Conservation (phyloP, 2,113 vertebrate species). For the Cranoglanis bouderius region DNA sequence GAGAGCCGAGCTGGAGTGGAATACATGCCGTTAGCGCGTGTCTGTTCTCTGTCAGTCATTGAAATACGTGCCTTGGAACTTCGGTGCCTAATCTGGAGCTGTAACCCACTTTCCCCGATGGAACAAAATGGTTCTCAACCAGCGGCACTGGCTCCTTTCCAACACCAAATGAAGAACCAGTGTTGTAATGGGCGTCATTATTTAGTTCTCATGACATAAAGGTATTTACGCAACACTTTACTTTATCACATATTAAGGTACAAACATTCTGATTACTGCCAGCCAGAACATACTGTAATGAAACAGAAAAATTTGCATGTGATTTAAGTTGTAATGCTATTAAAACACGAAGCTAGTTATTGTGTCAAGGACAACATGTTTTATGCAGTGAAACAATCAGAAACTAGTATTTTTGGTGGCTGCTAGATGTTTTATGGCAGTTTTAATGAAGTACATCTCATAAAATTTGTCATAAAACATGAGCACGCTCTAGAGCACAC, state of each 20-base stretch:
- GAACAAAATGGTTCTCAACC: not conserved
- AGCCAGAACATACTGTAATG: not conserved
- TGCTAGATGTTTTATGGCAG: not conserved
- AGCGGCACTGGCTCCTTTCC: not conserved
- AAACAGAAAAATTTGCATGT: not conserved
- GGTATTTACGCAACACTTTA: not conserved
- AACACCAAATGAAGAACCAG: not conserved
- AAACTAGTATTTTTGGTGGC: not conserved
- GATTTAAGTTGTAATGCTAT: not conserved
- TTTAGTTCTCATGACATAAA: not conserved
- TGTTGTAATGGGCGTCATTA: not conserved
- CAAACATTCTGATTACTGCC: not conserved
- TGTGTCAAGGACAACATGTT: not conserved
- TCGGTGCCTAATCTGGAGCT: not conserved
- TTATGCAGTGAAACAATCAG: not conserved
- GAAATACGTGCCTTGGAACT: not conserved
- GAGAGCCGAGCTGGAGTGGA: conserved; percentile 35
- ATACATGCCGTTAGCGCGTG: conserved; percentile 13
- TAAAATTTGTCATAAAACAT: conserved; percentile 1
- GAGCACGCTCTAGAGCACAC: not conserved
- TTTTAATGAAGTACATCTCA: not conserved
- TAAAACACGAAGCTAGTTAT: not conserved
- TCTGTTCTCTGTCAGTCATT: conserved; percentile 26
- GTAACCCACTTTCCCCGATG: not conserved
- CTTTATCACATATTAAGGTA: not conserved